Evolutionary conservation across 2,113 vertebrate genomes (phyloP).

Genomic region (Rhombomys opimus): DNA sequence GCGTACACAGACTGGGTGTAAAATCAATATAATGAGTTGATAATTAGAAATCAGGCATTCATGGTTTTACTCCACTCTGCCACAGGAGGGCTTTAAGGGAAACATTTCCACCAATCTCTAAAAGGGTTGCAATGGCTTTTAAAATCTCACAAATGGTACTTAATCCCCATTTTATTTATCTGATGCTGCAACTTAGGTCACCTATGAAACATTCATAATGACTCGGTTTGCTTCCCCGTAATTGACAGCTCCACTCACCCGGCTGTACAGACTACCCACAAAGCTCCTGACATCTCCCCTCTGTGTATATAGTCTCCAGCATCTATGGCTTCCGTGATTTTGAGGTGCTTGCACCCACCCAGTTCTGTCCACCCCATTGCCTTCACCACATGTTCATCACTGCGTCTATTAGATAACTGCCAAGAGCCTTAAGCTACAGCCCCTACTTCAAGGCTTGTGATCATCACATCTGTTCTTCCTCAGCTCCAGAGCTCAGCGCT

Average conservation of each 20-base stretch:
- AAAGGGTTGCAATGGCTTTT: neutral
- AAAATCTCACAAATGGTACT: neutral
- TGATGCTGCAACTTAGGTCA: neutral
- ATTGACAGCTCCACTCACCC: neutral
- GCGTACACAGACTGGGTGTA: too few relatives aligned
- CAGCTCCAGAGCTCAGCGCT: neutral
- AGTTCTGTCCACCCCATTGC: neutral
- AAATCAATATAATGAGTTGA: neutral
- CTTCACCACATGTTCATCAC: neutral
- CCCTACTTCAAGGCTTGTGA: neutral
- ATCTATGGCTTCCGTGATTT: neutral
- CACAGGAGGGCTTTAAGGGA: neutral
- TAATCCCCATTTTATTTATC: neutral
- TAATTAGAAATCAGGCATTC: neutral
- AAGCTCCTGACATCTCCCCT: neutral
- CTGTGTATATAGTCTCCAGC: neutral
- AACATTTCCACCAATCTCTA: neutral
- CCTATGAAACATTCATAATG: too few relatives aligned
- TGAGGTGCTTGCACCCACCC: neutral
- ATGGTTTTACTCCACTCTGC: neutral
- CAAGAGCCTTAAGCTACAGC: neutral
- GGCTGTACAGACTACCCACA: neutral
- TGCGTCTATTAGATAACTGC: neutral
- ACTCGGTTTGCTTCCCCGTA: neutral
- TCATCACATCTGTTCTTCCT: neutral